phyloP scores from a whole-genome alignment of 2,797 vertebrate species.

The Dryobates pubescens region DNA sequence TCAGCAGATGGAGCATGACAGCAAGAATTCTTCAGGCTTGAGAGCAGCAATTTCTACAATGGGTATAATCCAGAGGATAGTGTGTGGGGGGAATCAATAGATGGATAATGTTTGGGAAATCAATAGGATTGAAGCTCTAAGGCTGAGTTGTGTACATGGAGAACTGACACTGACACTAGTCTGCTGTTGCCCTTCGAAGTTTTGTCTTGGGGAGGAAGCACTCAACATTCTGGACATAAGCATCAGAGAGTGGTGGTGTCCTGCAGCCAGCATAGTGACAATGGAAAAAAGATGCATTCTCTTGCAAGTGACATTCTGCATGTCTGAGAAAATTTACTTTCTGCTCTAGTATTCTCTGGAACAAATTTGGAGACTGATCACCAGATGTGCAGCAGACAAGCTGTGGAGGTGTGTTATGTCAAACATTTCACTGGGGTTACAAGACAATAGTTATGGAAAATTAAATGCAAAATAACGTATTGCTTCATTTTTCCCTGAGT shows the following conservation, averaged over 20 bases:
- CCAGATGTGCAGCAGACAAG: not conserved
- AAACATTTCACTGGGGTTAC: not conserved
- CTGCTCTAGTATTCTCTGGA: not conserved
- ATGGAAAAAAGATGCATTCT: not conserved
- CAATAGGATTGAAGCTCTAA: not conserved
- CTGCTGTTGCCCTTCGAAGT: not conserved
- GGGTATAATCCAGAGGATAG: not conserved
- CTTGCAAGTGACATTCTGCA: not conserved
- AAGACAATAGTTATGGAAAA: not conserved
- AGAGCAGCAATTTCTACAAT: not conserved
- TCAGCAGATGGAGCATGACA: constrained; percentile 22
- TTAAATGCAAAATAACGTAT: constrained; percentile 2
- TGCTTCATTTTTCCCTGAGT: not conserved
- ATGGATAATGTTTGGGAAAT: constrained; percentile 6
- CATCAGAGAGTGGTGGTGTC: not conserved
- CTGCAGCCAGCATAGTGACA: not conserved
- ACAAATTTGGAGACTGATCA: not conserved
- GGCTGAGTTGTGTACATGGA: not conserved
- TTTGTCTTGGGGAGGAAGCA: not conserved
- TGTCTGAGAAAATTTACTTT: not conserved
- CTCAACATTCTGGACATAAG: fast-evolving
- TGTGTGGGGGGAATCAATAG: not conserved
- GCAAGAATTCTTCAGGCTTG: not conserved
- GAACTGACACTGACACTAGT: not conserved
- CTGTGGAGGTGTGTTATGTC: not conserved